These are phyloP conservation scores for Schrankia costaestrigalis DNA, from an alignment of 2,888 invertebrate genomes.

Conservation along the genomic window DNA sequence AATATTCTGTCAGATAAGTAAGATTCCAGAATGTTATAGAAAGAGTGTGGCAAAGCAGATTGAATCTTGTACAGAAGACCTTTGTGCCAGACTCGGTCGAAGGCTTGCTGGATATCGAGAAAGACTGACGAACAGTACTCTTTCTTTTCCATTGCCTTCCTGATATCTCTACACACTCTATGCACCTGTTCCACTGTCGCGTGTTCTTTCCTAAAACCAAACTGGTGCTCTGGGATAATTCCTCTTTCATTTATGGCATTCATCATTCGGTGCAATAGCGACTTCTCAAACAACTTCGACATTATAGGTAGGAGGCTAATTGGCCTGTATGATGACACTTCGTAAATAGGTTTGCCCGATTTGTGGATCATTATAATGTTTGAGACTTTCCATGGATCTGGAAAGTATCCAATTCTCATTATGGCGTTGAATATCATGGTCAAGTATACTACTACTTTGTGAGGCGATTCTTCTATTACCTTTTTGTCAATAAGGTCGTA, in stretches of 20 bases:
- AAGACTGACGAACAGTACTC: neutral
- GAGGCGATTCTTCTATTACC: neutral
- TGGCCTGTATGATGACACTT: conserved; percentile 1
- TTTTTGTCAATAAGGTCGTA: neutral
- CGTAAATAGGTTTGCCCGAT: neutral
- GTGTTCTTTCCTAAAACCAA: conserved; percentile 1
- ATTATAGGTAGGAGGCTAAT: neutral
- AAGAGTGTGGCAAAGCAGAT: neutral
- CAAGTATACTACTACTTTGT: neutral
- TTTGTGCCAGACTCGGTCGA: neutral
- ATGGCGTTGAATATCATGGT: neutral
- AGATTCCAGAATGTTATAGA: neutral
- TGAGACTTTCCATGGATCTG: neutral
- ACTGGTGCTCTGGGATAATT: neutral
- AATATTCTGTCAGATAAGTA: neutral
- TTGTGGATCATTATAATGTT: conserved; percentile 1
- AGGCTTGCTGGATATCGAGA: neutral
- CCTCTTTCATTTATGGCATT: neutral
- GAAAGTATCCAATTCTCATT: neutral
- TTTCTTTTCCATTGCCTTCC: neutral
- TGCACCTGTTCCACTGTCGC: conserved; percentile 1
- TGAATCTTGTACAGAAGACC: neutral
- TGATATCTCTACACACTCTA: neutral
- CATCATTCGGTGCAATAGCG: neutral
- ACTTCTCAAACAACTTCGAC: conserved; percentile 1